These are phyloP conservation scores for Coryphaenoides rupestris DNA, from an alignment of 2,113 vertebrate genomes.

Conservation along the genomic window DNA sequence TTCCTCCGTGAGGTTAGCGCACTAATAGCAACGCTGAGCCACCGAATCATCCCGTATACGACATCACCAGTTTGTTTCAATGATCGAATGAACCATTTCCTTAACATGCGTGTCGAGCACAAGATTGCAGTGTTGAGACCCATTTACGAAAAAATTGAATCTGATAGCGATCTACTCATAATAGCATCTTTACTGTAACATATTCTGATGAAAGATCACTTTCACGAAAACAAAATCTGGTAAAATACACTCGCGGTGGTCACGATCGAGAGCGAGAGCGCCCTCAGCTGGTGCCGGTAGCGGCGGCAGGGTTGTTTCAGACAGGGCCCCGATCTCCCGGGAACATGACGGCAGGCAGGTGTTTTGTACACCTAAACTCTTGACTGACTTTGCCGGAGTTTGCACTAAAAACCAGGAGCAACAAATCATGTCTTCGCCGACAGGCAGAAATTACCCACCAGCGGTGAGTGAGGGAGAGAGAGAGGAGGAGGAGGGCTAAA, in stretches of 20 bases:
- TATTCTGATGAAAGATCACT: constrained; percentile 18
- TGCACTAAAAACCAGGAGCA: constrained; percentile 73
- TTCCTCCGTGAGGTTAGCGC: no score
- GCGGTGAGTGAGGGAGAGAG: constrained; percentile 51
- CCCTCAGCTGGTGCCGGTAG: constrained; percentile 45
- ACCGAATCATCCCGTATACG: no score
- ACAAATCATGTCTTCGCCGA: constrained; percentile 67
- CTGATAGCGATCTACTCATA: no score
- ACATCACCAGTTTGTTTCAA: no score
- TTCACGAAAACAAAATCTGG: constrained; percentile 37
- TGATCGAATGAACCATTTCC: no score
- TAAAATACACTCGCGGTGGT: constrained; percentile 35
- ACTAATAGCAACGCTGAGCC: no score
- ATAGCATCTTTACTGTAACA: no score
- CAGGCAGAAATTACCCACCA: constrained; percentile 70
- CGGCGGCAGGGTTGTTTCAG: constrained; percentile 23
- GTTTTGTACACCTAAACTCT: constrained; percentile 65
- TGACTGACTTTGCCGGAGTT: constrained; percentile 66
- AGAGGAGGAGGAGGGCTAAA: no score
- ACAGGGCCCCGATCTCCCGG: constrained; percentile 58
- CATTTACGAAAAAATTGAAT: no score
- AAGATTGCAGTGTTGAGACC: no score
- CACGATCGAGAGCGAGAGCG: constrained; percentile 40
- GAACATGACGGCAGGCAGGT: constrained; percentile 68
- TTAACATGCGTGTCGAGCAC: no score